Evolutionary conservation across 2,113 vertebrate species (phyloP).

Genomic region (Mastomys natalensis): DNA sequence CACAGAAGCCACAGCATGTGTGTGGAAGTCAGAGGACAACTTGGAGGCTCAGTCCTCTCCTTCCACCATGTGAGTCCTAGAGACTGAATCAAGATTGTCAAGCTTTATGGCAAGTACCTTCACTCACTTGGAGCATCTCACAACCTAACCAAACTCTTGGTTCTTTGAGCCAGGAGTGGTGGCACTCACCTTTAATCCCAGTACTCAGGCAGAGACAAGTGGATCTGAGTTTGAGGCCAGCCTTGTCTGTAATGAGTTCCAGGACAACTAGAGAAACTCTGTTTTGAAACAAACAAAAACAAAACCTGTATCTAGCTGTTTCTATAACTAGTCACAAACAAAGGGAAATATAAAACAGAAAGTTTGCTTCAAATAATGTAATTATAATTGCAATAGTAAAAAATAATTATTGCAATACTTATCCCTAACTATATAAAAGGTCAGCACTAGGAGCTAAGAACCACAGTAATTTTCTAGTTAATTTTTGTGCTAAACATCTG

Average conservation of each 20-base stretch:
- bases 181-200: neutral
- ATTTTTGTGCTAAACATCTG: slow-evolving; percentile 36
- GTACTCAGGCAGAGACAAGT: neutral
- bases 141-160: slow-evolving; percentile 22
- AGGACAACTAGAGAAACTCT: neutral
- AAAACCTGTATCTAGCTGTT: slow-evolving; percentile 21
- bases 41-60: neutral
- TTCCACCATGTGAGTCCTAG: neutral
- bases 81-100: neutral
- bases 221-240: neutral
- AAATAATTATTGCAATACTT: slow-evolving; percentile 23
- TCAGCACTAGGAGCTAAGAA: neutral
- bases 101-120: neutral
- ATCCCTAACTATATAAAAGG: slow-evolving; percentile 3
- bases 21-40: neutral
- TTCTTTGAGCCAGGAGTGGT: neutral
- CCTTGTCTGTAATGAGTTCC: neutral
- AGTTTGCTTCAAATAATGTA: slow-evolving; percentile 22
- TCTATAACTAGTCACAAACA: slow-evolving; percentile 53
- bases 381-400: neutral
- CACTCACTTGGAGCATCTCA: neutral
- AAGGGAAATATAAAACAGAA: slow-evolving; percentile 52
- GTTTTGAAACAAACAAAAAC: neutral
- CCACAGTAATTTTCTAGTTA: slow-evolving; percentile 60
- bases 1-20: neutral